Evolutionary conservation across 2,888 invertebrate species (phyloP).

Genomic region (Dichetophora obliterata): DNA sequence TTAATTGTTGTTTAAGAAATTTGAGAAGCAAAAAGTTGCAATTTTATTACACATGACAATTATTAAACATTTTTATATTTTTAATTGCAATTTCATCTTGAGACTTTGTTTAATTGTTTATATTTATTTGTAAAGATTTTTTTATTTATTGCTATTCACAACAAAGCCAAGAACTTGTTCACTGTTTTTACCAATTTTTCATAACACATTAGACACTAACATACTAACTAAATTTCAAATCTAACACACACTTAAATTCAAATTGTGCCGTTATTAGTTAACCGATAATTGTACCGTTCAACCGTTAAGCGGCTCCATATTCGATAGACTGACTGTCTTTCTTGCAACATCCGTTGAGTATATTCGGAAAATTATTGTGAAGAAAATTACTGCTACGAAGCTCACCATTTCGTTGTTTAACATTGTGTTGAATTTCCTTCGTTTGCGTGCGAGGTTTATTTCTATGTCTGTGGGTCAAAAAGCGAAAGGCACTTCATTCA

Average conservation of each 20-base stretch:
- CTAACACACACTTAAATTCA: no score
- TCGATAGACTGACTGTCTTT: slow-evolving; percentile 43
- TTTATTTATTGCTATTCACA: not conserved
- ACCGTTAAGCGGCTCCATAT: slow-evolving; percentile 45
- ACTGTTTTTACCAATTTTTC: not conserved
- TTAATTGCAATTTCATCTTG: no score
- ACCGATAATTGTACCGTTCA: slow-evolving; percentile 34
- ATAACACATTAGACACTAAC: no score
- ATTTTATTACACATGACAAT: no score
- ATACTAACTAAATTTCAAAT: no score
- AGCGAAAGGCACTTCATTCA: not conserved
- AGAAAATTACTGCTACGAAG: not conserved
- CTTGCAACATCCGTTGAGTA: slow-evolving; percentile 32
- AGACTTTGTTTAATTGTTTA: not conserved
- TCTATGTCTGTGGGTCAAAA: slow-evolving; percentile 10
- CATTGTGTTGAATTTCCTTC: slow-evolving; percentile 4
- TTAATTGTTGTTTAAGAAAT: no score
- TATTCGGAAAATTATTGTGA: slow-evolving; percentile 4
- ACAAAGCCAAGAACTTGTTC: not conserved
- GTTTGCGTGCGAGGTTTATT: not conserved
- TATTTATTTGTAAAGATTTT: not conserved
- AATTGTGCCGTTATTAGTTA: not conserved
- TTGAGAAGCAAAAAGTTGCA: no score
- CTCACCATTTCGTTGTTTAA: not conserved
- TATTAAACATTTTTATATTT: no score